Conservation (phyloP, 1,140 invertebrate species). For the Semibalanus balanoides region DNA sequence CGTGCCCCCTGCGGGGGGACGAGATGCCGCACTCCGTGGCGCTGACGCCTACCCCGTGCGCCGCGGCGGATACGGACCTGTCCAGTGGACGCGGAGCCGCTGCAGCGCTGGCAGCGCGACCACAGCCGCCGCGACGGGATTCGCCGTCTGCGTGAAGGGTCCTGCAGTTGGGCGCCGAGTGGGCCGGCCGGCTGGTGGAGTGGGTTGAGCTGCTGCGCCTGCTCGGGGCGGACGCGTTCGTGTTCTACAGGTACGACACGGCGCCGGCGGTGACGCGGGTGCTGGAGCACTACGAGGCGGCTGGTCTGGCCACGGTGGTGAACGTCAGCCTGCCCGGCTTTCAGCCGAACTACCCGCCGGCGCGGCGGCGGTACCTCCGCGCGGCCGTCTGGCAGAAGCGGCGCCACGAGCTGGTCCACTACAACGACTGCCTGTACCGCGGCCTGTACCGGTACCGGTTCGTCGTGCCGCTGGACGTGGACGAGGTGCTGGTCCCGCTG, state of each 20-base stretch:
- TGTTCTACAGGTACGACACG: not conserved
- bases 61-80: not conserved
- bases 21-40: not conserved
- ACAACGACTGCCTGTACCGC: conserved; percentile 92
- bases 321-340: conserved; percentile 76
- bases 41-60: not conserved
- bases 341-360: conserved; percentile 72
- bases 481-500: conserved; percentile 50
- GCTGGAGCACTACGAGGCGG: not conserved
- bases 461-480: conserved; percentile 19
- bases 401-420: conserved; percentile 88
- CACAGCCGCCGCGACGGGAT: not conserved
- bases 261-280: not conserved
- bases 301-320: conserved; percentile 38
- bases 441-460: conserved; percentile 55
- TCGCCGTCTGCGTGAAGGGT: not conserved
- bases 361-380: conserved; percentile 73
- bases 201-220: not conserved
- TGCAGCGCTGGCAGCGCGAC: not conserved
- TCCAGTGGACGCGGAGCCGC: not conserved
- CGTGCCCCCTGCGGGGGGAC: not conserved
- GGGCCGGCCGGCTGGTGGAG: not conserved
- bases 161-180: not conserved
- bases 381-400: conserved; percentile 70
- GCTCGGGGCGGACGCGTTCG: not conserved